Evolutionary conservation across 2,888 invertebrate species (phyloP), one percentile per base, ranked within the genome.

Genomic region (Calephelis perditalis): DNA sequence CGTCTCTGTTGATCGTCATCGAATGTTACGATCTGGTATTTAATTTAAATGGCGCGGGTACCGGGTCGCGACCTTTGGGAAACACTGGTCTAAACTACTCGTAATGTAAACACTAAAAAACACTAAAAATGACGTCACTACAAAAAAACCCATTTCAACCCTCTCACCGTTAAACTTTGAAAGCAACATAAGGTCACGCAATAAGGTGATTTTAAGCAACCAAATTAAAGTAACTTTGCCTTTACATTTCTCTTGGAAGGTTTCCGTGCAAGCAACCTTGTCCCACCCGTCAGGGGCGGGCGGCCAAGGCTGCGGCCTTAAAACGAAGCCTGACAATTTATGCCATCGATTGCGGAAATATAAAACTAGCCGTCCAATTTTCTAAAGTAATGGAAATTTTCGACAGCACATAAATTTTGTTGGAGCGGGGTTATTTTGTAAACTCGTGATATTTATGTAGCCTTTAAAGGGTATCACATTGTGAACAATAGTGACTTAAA

Each of bases 231-330:
- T 52, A 26, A 6, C 49, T 15, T 35, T n/a, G 49, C 49, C 15
- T 10, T 52, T 26, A 52, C 49, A 52, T 52, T 26, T 52, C 35
- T 52, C 49, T 52, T 7, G 6, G 12, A 57, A 57, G 45, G 43
- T 15, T 43, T 57, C 45, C 44, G 45, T 44, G 57, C 15, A 43
- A 15, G 10, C 15, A 57, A 57, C 55, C 59, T 55, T 46, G 52
- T 45, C 12, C 37, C 45, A n/a, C 52, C 26, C 37, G 12, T 35
- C 12, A 52, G 59, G 52, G 45, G 55, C 55, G 37, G 9, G 11
- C 35, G 59, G 59, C 46, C 59, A 59, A 59, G 81, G 79, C 75
- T 76, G 66, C 65, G 78, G 77, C 78, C 81, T 78, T 70, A 60
- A 62, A 12, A 49, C 63, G 57, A 61, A 61, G 60, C 58, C 60